Base-by-base conservation (phyloP, 2,797 vertebrate genomes). In the Coregonus sp. region DNA sequence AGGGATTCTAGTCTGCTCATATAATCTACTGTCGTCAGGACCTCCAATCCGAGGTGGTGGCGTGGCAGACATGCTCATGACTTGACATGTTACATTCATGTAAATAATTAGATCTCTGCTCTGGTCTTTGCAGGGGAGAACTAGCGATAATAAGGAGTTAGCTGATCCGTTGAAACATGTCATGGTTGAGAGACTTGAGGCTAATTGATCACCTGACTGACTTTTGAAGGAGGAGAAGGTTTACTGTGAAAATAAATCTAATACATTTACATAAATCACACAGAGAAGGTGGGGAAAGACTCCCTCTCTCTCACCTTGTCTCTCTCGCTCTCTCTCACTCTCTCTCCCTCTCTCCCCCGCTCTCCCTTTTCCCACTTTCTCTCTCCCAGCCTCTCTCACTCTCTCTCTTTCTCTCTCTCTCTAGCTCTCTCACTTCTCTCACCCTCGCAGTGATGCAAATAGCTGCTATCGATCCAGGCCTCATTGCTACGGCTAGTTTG, bases 401-500 rank as follows among this genome's bases (percentile, higher is more conserved):
- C 33, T 35, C n/a, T 40, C 51, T 16, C 31, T 18, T 25, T 35
- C 50, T 83, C 72, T 33, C 31, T 33, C 31, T 33, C 2, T 33
- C 72, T 72, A 66, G 56, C 40, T 73, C 7, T 75, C 31, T 63
- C 20, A 54, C 61, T 56, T 51, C 16, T 63, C 59, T 63, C 61
- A 54, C 69, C 25, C 61, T 76, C 56, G 80, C 52, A 31, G 40
- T 66, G 74, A 79, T 77, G 61, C 75, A 81, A 83, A 85, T 82
- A 87, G 59, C 76, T 80, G 84, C 65, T 74, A 74, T 78, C 76
- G 81, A 74, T 37, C 72, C 11, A 74, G 70, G 78, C 75, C 59
- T 75, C 25, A 4, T 50, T 77, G 80, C 66, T 77, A 73, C 1
- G 1, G 69, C 35, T 82, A 84, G 86, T 88, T 85, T 81, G 25